These are phyloP conservation scores for Epicampocera succincta DNA, from an alignment of 2,888 invertebrate species.

Conservation along the genomic window DNA sequence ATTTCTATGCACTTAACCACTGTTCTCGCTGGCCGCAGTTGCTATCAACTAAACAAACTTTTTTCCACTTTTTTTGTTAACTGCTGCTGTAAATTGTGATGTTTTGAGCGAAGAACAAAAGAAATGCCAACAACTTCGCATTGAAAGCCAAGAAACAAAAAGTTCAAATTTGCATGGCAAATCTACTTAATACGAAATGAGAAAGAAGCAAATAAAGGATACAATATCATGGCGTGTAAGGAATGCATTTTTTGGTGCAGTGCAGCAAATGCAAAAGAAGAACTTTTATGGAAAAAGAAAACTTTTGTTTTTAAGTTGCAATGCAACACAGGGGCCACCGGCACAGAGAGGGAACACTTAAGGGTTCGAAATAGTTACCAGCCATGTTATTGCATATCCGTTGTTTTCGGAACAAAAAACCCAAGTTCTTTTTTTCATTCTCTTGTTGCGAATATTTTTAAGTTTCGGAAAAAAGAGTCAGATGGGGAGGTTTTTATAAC, in stretches of 20 bases:
- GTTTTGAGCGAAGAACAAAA: constrained; percentile 55
- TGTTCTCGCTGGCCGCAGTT: constrained; percentile 25
- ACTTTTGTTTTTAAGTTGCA: constrained; percentile 61
- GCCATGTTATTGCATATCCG: constrained; percentile 65
- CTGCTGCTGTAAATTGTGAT: constrained; percentile 70
- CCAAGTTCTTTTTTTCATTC: constrained; percentile 38
- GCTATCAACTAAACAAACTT: constrained; percentile 16
- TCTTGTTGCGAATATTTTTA: constrained; percentile 17
- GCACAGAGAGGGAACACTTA: neutral
- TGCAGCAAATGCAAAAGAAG: constrained; percentile 68
- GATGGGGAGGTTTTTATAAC: constrained; percentile 67
- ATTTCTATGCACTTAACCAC: constrained; percentile 1
- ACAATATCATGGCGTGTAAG: constrained; percentile 67
- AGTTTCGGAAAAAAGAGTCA: constrained; percentile 32
- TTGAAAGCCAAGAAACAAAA: constrained; percentile 38
- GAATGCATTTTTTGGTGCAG: constrained; percentile 70
- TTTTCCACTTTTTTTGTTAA: constrained; percentile 40
- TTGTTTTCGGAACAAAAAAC: constrained; percentile 52
- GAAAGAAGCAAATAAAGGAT: constrained; percentile 60
- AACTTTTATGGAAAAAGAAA: constrained; percentile 47
- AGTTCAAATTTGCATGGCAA: constrained; percentile 51
- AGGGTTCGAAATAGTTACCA: constrained; percentile 37
- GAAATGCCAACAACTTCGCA: constrained; percentile 24
- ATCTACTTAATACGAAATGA: constrained; percentile 63
- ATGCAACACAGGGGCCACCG: constrained; percentile 31